Evolutionary conservation across 1,140 invertebrate species (phyloP).

Genomic region (Pseudomyrmex concolor): DNA sequence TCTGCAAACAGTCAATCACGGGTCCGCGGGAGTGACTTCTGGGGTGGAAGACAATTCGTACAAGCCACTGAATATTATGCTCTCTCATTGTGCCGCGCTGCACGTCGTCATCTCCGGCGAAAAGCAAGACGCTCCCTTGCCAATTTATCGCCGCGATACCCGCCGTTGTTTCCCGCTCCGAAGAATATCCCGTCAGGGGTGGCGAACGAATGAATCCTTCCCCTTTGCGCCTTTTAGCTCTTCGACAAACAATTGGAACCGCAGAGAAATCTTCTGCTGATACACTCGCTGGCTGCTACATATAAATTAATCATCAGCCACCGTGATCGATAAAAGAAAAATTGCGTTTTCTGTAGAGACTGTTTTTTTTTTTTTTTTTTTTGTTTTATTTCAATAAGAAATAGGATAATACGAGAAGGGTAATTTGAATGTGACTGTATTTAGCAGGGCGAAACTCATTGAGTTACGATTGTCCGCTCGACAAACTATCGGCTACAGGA

Average conservation of each 20-base stretch:
- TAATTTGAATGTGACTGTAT: not conserved
- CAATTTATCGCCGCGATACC: slow-evolving; percentile 68
- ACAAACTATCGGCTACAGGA: slow-evolving; percentile 38
- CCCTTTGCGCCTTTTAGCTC: slow-evolving; percentile 3
- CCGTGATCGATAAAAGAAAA: no score
- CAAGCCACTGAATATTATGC: slow-evolving; percentile 62
- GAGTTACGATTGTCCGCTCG: slow-evolving; percentile 50
- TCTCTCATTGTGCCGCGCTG: slow-evolving; percentile 66
- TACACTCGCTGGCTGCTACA: not conserved
- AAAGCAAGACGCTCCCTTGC: slow-evolving; percentile 71
- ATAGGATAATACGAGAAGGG: no score
- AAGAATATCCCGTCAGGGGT: slow-evolving; percentile 65
- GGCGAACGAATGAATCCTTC: slow-evolving; percentile 57
- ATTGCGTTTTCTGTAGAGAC: no score
- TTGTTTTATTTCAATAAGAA: no score
- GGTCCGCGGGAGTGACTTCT: slow-evolving; percentile 39
- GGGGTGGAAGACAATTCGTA: slow-evolving; percentile 63
- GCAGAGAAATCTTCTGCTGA: slow-evolving; percentile 1
- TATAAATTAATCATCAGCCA: no score
- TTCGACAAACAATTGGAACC: not conserved
- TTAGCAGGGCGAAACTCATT: slow-evolving; percentile 22
- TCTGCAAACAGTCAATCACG: slow-evolving; percentile 69
- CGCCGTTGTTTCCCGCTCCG: slow-evolving; percentile 62
- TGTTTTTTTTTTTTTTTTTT: no score
- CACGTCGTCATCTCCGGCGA: slow-evolving; percentile 66